Evolutionary conservation across 2,797 vertebrate genomes (phyloP).

Genomic region (Crypturellus tataupa): DNA sequence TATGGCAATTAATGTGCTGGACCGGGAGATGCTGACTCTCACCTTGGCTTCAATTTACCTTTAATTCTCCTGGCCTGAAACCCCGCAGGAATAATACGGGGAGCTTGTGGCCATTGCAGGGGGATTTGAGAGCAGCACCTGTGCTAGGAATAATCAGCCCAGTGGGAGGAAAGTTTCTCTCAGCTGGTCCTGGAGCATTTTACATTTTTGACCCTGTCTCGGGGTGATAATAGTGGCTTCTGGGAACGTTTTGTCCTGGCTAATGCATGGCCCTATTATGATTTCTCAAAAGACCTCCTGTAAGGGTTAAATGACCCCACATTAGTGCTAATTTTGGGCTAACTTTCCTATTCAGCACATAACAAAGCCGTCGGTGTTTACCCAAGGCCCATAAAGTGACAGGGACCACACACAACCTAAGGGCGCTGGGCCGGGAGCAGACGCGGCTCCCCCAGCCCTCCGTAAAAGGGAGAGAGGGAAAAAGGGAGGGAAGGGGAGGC

Average conservation of each 20-base stretch:
- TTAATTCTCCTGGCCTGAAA: background rate
- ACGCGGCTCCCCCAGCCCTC: background rate
- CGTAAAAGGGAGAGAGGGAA: background rate
- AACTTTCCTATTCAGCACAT: conserved; percentile 76
- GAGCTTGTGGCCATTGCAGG: background rate
- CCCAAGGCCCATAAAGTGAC: conserved; percentile 56
- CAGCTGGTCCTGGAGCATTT: background rate
- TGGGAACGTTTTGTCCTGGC: conserved; percentile 3
- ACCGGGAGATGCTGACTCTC: background rate
- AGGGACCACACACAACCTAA: conserved; percentile 75
- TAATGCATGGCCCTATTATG: conserved; percentile 66
- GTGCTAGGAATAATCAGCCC: background rate
- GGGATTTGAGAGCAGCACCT: conserved; percentile 47
- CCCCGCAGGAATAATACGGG: background rate
- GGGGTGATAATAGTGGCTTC: background rate
- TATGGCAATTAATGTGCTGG: background rate
- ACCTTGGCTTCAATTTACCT: background rate
- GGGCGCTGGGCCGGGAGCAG: background rate
- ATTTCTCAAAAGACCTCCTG: conserved; percentile 74
- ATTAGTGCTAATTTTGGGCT: conserved; percentile 82
- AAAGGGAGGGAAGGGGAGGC: background rate
- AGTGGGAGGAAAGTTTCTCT: conserved; percentile 17
- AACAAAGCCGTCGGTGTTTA: conserved; percentile 79
- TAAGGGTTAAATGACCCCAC: conserved; percentile 72
- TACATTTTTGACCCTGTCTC: background rate